Conservation (phyloP, 2,797 vertebrate genomes). For the Microctenopoma lineatum region DNA sequence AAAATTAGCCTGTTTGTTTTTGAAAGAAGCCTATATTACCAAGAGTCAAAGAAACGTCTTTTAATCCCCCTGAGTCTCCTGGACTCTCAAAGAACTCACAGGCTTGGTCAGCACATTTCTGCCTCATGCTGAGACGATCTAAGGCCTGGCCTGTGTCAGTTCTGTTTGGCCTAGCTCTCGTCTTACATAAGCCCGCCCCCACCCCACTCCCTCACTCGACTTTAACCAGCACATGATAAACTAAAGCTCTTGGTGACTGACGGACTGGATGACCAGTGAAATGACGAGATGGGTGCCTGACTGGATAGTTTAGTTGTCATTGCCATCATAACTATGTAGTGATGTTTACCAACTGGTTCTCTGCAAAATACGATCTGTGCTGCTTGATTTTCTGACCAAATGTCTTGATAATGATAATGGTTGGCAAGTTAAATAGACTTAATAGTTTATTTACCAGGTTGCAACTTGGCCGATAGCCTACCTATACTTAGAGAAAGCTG, state of each 20-base stretch:
- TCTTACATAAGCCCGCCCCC: conserved; percentile 64
- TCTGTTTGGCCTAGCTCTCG: conserved; percentile 62
- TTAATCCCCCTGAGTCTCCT: conserved; percentile 37
- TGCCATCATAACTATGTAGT: too few relatives aligned
- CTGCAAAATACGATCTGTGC: too few relatives aligned
- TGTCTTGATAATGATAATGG: background rate
- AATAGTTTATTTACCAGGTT: background rate
- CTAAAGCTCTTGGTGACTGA: conserved; percentile 40
- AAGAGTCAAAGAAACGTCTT: conserved; percentile 71
- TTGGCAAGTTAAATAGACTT: background rate
- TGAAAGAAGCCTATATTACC: conserved; percentile 70
- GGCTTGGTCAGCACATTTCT: conserved; percentile 73
- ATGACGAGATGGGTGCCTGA: background rate
- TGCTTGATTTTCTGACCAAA: background rate
- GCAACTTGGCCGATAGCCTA: background rate
- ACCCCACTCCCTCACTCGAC: background rate
- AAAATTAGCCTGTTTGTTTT: conserved; percentile 79
- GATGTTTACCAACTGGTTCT: background rate
- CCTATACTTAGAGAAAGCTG: background rate
- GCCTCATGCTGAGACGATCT: conserved; percentile 66
- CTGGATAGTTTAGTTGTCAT: conserved; percentile 1
- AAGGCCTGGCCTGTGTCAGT: conserved; percentile 66
- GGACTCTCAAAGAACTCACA: conserved; percentile 53
- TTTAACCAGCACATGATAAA: conserved; percentile 58
- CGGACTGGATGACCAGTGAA: conserved; percentile 19